A percentile compares a stretch with the other conserved stretches of the same genome.
phyloP scores from a whole-genome alignment of 2,113 vertebrate species.

The Rhabdomys dilectus region DNA sequence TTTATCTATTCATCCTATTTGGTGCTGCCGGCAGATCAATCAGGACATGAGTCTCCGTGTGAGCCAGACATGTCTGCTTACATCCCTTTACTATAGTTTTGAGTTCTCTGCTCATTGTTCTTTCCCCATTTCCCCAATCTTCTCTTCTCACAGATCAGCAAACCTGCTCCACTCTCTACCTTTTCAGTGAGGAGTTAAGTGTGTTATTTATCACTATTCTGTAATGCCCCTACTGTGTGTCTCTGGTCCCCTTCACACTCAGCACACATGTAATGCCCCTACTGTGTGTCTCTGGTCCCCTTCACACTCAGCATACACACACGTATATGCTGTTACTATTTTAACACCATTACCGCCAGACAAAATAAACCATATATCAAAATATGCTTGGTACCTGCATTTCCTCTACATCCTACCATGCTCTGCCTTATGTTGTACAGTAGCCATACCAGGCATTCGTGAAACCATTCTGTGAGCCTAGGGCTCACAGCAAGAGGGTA shows the following conservation, averaged over 20 bases:
- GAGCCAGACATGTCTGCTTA: not conserved
- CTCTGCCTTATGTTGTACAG: not conserved
- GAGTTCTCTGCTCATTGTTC: not conserved
- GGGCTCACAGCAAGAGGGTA: constrained; percentile 17
- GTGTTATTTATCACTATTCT: not conserved
- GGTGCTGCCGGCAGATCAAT: not conserved
- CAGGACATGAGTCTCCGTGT: fast-evolving
- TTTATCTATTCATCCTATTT: fast-evolving
- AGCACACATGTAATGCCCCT: no score
- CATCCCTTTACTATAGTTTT: fast-evolving
- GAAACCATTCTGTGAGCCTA: not conserved
- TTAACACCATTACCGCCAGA: not conserved
- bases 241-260: not conserved
- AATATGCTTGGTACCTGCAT: fast-evolving
- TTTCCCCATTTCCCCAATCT: not conserved
- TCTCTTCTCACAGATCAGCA: no score
- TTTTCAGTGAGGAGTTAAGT: not conserved
- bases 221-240: no score
- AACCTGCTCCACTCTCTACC: not conserved
- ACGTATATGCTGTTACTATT: not conserved
- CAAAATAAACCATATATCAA: not conserved
- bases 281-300: not conserved
- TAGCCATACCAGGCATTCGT: not conserved
- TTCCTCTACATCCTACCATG: fast-evolving
- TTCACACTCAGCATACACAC: not conserved